Evolutionary conservation across 2,113 vertebrate genomes (phyloP), one percentile per base, ranked within the genome.

Genomic region (Lepidothrix coronata): DNA sequence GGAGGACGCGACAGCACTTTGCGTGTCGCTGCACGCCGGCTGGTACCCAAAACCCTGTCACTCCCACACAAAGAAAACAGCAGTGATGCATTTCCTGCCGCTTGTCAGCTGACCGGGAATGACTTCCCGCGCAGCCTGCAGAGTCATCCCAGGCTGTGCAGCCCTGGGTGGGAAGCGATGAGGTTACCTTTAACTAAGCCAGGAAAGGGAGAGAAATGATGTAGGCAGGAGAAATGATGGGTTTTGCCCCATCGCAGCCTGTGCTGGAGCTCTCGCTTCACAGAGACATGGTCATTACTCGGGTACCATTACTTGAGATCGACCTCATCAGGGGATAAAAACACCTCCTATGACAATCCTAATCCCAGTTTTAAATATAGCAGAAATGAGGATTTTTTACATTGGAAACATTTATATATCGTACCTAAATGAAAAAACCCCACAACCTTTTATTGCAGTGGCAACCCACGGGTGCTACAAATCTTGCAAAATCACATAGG

Each of bases 21-120:
- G 24, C 2, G 14, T 1, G 12, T 0, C 22, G 12, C 3, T 3
- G 16, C 5, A 33, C 6, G 3, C 21, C 0, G 46, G 15, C 15
- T 4, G 35, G 20, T 1, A 2, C 1, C 12, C 49, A 14, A 15
- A 0, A 8, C 19, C 12, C 15, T 6, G 54, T 4, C 3, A 5
- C 23, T 1, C 4, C 43, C 57, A 9, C 12, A 4, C 22, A 11
- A 15, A 67, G 24, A 2, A 28, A 23, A 1, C 5, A 21, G 43
- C 72, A 3, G 5, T 1, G 72, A 58, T n/a, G 54, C 5, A 4
- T 0, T 87, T 96, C 93, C 96, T 59, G 84, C 18, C 5, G 11
- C 51, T 2, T 0, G 59, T 74, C 95, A 93, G 87, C 91, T 89
- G 91, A 71, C 22, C 22, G 2, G 84, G 41, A 76, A 41, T 9